Conservation (phyloP, 2,113 vertebrate genomes). For the Aspiorhynchus laticeps region DNA sequence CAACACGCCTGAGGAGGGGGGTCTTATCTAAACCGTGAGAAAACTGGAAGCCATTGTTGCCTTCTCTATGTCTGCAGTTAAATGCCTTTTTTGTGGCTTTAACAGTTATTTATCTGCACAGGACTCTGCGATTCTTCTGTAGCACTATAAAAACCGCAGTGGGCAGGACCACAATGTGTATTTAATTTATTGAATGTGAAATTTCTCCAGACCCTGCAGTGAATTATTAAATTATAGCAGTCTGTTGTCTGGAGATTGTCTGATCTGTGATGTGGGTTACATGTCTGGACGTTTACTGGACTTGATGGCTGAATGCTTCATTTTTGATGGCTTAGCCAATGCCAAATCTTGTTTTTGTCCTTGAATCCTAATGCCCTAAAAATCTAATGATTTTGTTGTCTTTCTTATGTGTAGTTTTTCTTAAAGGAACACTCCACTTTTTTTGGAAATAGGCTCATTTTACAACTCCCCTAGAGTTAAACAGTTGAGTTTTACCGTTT, state of each 20-base stretch:
- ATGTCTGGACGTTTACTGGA: not conserved
- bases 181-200: conserved; percentile 40
- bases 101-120: not conserved
- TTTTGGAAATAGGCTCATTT: too few relatives aligned
- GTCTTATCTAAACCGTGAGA: conserved; percentile 10
- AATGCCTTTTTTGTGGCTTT: not conserved
- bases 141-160: not conserved
- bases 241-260: conserved; percentile 25
- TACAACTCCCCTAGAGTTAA: too few relatives aligned
- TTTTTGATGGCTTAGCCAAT: conserved; percentile 9
- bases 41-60: conserved; percentile 23
- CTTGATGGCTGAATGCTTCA: not conserved
- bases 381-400: not conserved
- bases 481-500: too few relatives aligned
- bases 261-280: not conserved
- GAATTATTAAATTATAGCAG: conserved; percentile 38
- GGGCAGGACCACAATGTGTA: conserved; percentile 11
- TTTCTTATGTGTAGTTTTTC: not conserved
- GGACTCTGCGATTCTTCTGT: not conserved
- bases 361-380: too few relatives aligned
- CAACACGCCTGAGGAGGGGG: not conserved
- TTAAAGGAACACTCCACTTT: too few relatives aligned
- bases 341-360: not conserved
- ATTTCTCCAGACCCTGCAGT: conserved; percentile 26
- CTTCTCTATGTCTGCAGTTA: conserved; percentile 3